Conservation (phyloP, 2,888 invertebrate genomes). For the Caenorhabditis zanzibari region DNA sequence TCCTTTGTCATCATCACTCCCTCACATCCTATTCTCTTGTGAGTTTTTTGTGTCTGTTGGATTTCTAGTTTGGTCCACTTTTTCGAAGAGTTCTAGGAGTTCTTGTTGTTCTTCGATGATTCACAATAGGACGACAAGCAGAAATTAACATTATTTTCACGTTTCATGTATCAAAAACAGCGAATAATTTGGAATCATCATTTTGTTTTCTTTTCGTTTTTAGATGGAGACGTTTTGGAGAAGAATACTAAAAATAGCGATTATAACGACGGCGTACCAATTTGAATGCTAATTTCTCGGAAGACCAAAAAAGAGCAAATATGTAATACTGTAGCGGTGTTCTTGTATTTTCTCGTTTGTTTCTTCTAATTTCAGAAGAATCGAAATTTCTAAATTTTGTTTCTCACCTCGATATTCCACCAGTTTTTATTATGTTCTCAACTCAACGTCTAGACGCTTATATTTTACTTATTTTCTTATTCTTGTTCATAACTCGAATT, state of each 20-base stretch:
- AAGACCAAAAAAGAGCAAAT: constrained; percentile 24
- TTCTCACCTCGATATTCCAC: neutral
- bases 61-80: constrained; percentile 16
- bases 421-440: neutral
- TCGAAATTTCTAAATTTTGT: neutral
- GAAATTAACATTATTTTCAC: constrained; percentile 20
- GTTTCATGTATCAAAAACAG: constrained; percentile 7
- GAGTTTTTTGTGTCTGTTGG: constrained; percentile 19
- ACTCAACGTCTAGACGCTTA: neutral
- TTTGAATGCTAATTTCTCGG: constrained; percentile 55
- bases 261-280: constrained; percentile 29
- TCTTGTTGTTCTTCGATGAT: neutral
- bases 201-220: constrained; percentile 15
- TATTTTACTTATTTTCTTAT: constrained; percentile 11
- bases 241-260: constrained; percentile 52
- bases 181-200: constrained; percentile 19
- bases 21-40: constrained; percentile 32
- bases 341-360: too few relatives aligned
- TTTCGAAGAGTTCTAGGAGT: constrained; percentile 6
- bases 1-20: constrained; percentile 26
- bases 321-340: constrained; percentile 48
- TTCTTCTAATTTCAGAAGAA: neutral
- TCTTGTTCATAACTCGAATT: constrained; percentile 30
- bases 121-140: neutral
- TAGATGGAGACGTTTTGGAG: constrained; percentile 15